These are phyloP conservation scores for Ochropleura leucogaster DNA, from an alignment of 2,888 invertebrate species.

Conservation along the genomic window DNA sequence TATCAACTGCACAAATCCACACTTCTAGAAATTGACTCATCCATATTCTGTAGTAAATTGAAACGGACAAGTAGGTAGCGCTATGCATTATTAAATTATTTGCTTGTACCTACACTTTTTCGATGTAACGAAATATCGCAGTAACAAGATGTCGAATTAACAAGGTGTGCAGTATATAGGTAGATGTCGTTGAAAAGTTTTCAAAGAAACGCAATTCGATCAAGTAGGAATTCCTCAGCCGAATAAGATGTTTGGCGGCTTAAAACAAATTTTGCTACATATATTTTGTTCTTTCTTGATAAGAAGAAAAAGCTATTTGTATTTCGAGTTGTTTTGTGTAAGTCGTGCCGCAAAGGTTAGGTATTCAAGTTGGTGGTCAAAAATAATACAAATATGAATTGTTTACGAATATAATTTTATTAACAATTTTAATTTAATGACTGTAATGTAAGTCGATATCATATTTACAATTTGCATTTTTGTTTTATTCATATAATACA, in stretches of 20 bases:
- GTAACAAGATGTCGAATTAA: too few relatives aligned
- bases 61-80: conserved; percentile 10
- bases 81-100: conserved; percentile 10
- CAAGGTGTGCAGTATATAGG: too few relatives aligned
- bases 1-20: conserved; percentile 32
- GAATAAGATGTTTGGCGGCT: background rate
- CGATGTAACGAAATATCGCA: too few relatives aligned
- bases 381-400: conserved; percentile 82
- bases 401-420: conserved; percentile 91
- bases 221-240: background rate
- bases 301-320: background rate
- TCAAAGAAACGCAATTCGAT: too few relatives aligned
- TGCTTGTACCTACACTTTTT: background rate
- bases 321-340: background rate
- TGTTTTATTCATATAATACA: conserved; percentile 82
- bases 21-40: conserved; percentile 33
- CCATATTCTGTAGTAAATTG: conserved; percentile 17
- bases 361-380: conserved; percentile 3
- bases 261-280: background rate
- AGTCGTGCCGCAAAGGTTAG: background rate
- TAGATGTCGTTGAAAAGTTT: too few relatives aligned
- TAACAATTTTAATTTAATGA: conserved; percentile 91
- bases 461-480: conserved; percentile 88
- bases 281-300: background rate
- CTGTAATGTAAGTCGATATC: conserved; percentile 89